Conservation (phyloP, 92 coral and sea anemone species). For the Virgularia gustaviana region DNA sequence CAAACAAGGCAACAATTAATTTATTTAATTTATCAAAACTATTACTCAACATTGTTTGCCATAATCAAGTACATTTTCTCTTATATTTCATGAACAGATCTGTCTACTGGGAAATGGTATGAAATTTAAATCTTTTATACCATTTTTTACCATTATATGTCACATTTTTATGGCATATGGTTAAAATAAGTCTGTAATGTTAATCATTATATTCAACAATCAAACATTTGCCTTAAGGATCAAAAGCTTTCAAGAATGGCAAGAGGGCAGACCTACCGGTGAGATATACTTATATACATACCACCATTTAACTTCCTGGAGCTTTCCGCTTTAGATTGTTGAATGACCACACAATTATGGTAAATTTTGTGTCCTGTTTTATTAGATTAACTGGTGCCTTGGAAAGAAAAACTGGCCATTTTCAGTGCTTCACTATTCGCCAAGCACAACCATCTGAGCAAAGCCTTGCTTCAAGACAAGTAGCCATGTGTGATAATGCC, state of each 20-base stretch:
- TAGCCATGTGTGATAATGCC: slow-evolving; percentile 58
- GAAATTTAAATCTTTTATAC: slow-evolving; percentile 10
- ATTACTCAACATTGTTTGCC: background rate
- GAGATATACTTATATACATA: too few species aligned
- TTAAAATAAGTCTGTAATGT: background rate
- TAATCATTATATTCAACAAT: too few species aligned
- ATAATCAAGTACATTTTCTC: too few species aligned
- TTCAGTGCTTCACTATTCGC: slow-evolving; percentile 82
- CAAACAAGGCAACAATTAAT: too few species aligned
- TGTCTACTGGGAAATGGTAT: slow-evolving; percentile 99
- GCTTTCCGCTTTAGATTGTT: too few species aligned
- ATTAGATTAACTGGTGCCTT: slow-evolving; percentile 74
- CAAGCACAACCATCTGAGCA: slow-evolving; percentile 67
- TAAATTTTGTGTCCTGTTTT: too few species aligned
- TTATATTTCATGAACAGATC: too few species aligned
- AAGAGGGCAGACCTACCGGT: slow-evolving; percentile 91
- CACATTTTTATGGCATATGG: background rate
- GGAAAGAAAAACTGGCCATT: slow-evolving; percentile 68
- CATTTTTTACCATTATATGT: background rate
- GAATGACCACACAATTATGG: background rate
- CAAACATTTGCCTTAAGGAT: too few species aligned
- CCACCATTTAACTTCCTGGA: too few species aligned
- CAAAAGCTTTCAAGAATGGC: slow-evolving; percentile 77
- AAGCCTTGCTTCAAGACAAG: slow-evolving; percentile 31
- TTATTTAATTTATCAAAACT: too few species aligned